These are phyloP conservation scores for Murina feae DNA, from an alignment of 2,113 vertebrate species.

Conservation along the genomic window DNA sequence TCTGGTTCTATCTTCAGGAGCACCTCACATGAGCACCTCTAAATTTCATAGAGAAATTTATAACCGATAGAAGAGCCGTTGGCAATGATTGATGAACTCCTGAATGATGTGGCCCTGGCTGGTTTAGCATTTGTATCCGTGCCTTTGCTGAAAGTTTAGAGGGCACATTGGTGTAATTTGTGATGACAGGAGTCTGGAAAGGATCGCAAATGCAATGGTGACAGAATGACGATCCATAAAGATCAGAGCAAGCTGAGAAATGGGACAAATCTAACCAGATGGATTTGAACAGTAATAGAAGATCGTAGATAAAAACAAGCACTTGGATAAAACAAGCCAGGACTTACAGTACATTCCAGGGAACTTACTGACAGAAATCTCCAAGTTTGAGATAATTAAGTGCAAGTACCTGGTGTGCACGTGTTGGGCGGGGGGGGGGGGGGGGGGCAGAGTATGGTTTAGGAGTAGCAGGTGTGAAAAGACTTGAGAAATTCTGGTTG, in stretches of 20 bases:
- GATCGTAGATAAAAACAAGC: not conserved
- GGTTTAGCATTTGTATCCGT: constrained; percentile 35
- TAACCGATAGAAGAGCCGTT: not conserved
- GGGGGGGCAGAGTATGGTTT: not conserved
- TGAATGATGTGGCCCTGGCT: not conserved
- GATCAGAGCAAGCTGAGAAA: constrained; percentile 28
- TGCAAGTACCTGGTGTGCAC: not conserved
- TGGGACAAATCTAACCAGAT: constrained; percentile 20
- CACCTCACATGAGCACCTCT: not conserved
- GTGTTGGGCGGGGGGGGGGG: no score
- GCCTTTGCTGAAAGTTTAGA: constrained; percentile 45
- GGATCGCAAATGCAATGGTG: constrained; percentile 28
- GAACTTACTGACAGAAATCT: not conserved
- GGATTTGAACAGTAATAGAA: constrained; percentile 36
- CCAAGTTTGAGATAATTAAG: not conserved
- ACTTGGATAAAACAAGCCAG: not conserved
- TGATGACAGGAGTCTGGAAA: constrained; percentile 55
- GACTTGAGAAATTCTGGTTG: not conserved
- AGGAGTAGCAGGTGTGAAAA: not conserved
- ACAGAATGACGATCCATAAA: constrained; percentile 39
- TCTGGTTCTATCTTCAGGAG: not conserved
- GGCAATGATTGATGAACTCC: constrained; percentile 44
- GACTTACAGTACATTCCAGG: not conserved
- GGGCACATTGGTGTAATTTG: constrained; percentile 51
- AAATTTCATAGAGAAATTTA: not conserved